Evolutionary conservation across 1,140 invertebrate genomes (phyloP).

Genomic region (Zaprionus nigranus): DNA sequence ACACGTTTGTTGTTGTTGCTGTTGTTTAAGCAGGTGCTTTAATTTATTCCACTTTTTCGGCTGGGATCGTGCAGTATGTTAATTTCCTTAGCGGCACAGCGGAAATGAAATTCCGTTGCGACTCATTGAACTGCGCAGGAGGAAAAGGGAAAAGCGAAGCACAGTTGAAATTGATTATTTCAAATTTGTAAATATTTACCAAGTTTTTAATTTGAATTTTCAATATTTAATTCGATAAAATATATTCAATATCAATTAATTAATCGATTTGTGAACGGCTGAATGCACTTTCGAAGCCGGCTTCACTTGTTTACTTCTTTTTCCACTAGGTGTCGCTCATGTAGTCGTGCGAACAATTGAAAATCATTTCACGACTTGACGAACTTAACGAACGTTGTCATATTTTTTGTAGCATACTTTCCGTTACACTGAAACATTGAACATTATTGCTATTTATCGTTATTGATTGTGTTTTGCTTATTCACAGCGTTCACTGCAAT

Average conservation of each 20-base stretch:
- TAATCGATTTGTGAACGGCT: background rate
- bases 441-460: background rate
- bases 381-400: conserved; percentile 1
- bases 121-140: conserved; percentile 30
- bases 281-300: background rate
- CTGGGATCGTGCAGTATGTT: conserved; percentile 43
- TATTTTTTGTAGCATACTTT: conserved; percentile 33
- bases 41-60: conserved; percentile 34
- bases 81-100: conserved; percentile 51
- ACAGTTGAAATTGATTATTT: background rate
- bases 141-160: background rate
- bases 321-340: conserved; percentile 22
- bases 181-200: background rate
- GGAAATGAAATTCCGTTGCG: conserved; percentile 60
- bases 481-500: background rate
- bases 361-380: conserved; percentile 13
- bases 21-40: conserved; percentile 54
- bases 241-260: background rate
- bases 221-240: background rate
- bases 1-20: conserved; percentile 42
- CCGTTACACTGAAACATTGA: background rate
- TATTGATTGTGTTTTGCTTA: background rate
- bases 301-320: background rate
- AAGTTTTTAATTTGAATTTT: too few species aligned
- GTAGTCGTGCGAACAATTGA: background rate